These are phyloP conservation scores for Nestor notabilis DNA, from an alignment of 2,113 vertebrate species.

Conservation along the genomic window DNA sequence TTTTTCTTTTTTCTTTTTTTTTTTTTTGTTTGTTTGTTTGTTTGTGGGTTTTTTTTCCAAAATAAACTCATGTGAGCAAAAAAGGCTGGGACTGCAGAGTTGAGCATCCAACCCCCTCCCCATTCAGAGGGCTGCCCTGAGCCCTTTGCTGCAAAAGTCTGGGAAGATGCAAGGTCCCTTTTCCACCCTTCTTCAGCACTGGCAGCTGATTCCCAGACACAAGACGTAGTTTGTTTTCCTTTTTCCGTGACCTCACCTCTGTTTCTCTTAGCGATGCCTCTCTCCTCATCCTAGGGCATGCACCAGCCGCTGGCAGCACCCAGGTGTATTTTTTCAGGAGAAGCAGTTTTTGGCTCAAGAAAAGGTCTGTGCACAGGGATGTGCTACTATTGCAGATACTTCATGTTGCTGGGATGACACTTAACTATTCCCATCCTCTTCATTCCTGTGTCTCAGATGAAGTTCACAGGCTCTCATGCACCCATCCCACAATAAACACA, in stretches of 20 bases:
- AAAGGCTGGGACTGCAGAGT: background rate
- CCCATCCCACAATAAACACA: background rate
- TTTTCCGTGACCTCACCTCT: background rate
- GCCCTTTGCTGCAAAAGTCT: too few relatives aligned
- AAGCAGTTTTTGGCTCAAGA: fast-evolving
- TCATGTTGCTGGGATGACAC: fast-evolving
- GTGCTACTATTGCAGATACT: background rate
- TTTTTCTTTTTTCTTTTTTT: too few relatives aligned
- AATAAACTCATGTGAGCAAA: background rate
- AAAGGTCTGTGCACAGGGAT: background rate
- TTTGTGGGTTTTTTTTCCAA: background rate
- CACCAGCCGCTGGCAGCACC: background rate
- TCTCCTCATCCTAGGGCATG: fast-evolving
- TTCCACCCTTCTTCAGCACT: fast-evolving
- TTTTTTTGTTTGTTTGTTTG: background rate
- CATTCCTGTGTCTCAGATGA: background rate
- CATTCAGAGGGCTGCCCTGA: fast-evolving
- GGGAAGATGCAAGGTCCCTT: background rate
- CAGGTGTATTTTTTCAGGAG: background rate
- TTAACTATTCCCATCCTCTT: background rate
- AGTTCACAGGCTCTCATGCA: fast-evolving
- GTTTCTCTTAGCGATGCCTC: background rate
- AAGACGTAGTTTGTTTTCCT: background rate
- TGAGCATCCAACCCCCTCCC: background rate
- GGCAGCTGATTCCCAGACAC: background rate